Percentiles rank a stretch among this genome's conserved stretches.
Evolutionary conservation across 2,113 vertebrate genomes (phyloP).

Genomic region (Mustela nigripes): DNA sequence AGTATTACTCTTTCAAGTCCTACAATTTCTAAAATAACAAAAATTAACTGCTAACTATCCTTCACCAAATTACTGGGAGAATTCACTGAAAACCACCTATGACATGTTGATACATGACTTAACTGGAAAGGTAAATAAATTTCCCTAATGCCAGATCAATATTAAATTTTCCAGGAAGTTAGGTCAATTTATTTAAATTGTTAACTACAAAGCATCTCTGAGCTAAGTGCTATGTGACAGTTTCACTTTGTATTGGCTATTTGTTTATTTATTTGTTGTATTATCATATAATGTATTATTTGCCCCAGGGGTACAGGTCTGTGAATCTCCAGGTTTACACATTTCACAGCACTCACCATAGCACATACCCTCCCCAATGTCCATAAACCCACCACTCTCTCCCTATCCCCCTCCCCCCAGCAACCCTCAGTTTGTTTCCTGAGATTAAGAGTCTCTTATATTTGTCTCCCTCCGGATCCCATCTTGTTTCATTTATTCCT

Average conservation of each 20-base stretch:
- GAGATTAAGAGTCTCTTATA: too few relatives aligned
- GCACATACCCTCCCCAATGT: too few relatives aligned
- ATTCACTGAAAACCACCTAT: neutral
- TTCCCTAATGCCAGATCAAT: neutral
- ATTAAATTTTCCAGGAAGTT: neutral
- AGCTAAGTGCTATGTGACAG: neutral
- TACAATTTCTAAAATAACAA: neutral
- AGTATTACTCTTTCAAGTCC: neutral
- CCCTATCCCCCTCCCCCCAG: fast-evolving
- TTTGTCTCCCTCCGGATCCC: too few relatives aligned
- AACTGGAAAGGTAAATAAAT: neutral
- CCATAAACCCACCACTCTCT: too few relatives aligned
- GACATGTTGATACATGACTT: neutral
- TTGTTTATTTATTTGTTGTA: too few relatives aligned
- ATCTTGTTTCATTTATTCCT: too few relatives aligned
- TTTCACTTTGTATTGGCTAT: neutral
- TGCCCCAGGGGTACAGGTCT: too few relatives aligned
- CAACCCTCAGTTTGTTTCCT: too few relatives aligned
- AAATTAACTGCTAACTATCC: neutral
- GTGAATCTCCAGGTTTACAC: too few relatives aligned
- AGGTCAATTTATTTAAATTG: neutral
- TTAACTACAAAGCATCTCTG: neutral
- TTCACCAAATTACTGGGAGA: neutral
- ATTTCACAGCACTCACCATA: too few relatives aligned
- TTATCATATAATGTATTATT: too few relatives aligned